Base-by-base conservation (phyloP, 2,113 vertebrate genomes). In the Sinocyclocheilus rhinocerous region DNA sequence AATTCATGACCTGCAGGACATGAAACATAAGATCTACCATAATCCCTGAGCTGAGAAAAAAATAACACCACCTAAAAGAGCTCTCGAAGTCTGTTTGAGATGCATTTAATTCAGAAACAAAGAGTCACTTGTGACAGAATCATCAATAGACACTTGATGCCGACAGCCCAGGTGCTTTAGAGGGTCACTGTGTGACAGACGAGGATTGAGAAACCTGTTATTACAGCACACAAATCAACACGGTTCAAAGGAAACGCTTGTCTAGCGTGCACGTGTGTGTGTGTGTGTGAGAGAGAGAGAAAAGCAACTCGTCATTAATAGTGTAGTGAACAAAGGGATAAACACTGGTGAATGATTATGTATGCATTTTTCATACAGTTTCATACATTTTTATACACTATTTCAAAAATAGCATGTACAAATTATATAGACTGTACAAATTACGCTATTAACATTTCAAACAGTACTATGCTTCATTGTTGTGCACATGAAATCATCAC, bases 191-290 rank as follows among this genome's bases (percentile, higher is more conserved):
- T 73, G 50, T 55, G 76, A 42, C n/a, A 24, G 61, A 88, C 18
- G 76, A 61, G 26, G 42, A 22, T 22, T 18, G 57, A 16, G 16
- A 61, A 76, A 81, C 45, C 13, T 87, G 86, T 87, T 83, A 87
- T 87, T 87, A 89, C 84, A 55, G 79, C 78, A 75, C 65, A 76
- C 77, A 77, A 80, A 84, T 82, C 73, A 76, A 50, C 33, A 77
- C 45, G 36, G 78, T 89, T 87, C 86, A 87, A 87, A 87, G 83
- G 12, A 88, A 90, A 77, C 61, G 20, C 85, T 59, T n/a, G 33
- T 24, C 67, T 22, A 26, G 76, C 57, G 1, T 15, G 26, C 20
- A 6, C 24, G 61, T 69, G 76, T 84, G 82, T 75, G 67, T 18
- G 42, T 10, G 42, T 10, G 29, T 29, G 67, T 18, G 42, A 2